Conservation (phyloP, 2,888 invertebrate genomes). For the Pollenia amentaria region DNA sequence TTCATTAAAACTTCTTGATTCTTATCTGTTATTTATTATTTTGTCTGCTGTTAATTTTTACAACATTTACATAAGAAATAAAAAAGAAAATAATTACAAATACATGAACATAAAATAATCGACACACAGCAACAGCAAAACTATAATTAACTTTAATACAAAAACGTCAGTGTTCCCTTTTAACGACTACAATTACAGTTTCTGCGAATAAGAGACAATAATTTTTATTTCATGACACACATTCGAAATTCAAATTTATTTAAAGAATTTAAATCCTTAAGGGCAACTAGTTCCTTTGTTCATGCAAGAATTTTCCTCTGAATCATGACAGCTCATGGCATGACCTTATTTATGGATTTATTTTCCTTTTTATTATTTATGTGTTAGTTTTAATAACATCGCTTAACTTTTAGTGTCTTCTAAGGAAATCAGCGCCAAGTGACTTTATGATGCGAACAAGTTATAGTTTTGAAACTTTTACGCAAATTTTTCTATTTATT, state of each 20-base stretch:
- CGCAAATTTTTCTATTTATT: too few relatives aligned
- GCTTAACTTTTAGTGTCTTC: too few relatives aligned
- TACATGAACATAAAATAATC: background rate
- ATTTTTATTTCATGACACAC: slow-evolving; percentile 18
- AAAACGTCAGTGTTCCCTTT: background rate
- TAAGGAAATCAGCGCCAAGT: too few relatives aligned
- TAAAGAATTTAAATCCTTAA: background rate
- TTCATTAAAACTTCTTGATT: too few relatives aligned
- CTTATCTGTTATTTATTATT: too few relatives aligned
- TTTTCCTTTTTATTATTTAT: background rate
- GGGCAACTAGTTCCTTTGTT: background rate
- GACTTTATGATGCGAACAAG: too few relatives aligned
- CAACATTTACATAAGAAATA: too few relatives aligned
- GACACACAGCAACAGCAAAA: background rate
- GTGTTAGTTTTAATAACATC: too few relatives aligned
- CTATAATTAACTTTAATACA: slow-evolving; percentile 20
- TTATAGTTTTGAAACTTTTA: too few relatives aligned
- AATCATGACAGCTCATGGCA: background rate
- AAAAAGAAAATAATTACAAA: background rate
- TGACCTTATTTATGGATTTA: background rate
- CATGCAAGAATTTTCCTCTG: background rate
- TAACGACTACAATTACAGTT: background rate
- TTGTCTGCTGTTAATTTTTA: too few relatives aligned
- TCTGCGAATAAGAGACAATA: background rate
- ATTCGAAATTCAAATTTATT: slow-evolving; percentile 2